Base-by-base conservation (phyloP, 2,113 vertebrate species). In the Emydocephalus ijimae region DNA sequence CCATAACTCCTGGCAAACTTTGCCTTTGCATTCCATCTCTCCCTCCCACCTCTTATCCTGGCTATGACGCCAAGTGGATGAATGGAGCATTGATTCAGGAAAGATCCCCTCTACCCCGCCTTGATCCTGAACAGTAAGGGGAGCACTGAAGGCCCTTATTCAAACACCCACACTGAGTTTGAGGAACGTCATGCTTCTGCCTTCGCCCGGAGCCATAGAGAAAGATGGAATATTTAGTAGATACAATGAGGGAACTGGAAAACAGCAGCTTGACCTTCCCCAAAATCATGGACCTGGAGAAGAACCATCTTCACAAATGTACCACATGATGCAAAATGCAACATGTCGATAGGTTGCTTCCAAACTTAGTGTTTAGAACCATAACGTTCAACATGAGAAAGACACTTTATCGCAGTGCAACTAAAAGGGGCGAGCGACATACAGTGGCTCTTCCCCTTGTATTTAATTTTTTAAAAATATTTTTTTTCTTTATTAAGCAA, bases 61-160 rank as follows among this genome's bases (percentile, higher is more conserved):
- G 20, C 54, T 85, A 10, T 92, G 92, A 92, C 92, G 92, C 92
- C 64, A 92, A 89, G 43, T 2, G 5, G 54, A 92, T 92, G 64
- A 92, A 92, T 92, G 52, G 88, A 88, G 39, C 92, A 92, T 92
- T 92, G 92, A 92, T 92, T 69, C 88, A 24, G 88, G n/a, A 69
- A 89, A 26, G 59, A 48, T 43, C 61, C 64, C 89, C 29, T 0
- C n/a, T 1, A 81, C 48, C 64, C 81, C 91, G 29, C 29, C 39
- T 55, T 57, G 43, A 85, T 55, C 64, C 69, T 24, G 20, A 59
- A 74, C 39, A 26, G 64, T 69, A 29, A 50, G 64, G 87, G 39
- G 69, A 85, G 64, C 92, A 85, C 57, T 85, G 52, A 92, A 89
- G 87, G 87, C 57, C 88, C 64, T n/a, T 43, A 81, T 92, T 81